Percentiles rank a stretch among this genome's conserved stretches.
Evolutionary conservation across 2,797 vertebrate genomes (phyloP).

Genomic region (Acipenser oxyrinchus): DNA sequence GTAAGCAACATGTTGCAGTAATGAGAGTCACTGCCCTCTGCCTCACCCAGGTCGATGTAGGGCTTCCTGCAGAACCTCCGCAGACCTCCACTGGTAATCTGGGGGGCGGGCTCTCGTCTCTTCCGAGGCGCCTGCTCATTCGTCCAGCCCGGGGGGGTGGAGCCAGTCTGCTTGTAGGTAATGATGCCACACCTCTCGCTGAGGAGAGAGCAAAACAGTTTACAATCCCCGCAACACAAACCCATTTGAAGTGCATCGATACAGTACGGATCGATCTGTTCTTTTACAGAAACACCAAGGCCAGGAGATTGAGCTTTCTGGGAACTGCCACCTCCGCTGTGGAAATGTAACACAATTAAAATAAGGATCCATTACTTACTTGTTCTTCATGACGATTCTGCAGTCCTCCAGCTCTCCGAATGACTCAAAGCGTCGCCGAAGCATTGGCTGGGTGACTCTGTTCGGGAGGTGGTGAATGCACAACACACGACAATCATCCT

Average conservation of each 20-base stretch:
- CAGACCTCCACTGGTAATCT: conserved; percentile 61
- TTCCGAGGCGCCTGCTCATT: conserved; percentile 61
- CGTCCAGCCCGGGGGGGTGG: conserved; percentile 59
- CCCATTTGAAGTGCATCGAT: no score
- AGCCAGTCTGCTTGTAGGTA: conserved; percentile 73
- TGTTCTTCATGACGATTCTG: conserved; percentile 80
- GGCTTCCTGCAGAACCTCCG: conserved; percentile 80
- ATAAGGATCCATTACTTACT: conserved; percentile 42
- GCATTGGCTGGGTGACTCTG: conserved; percentile 82
- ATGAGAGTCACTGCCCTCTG: not conserved
- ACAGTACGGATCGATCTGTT: no score
- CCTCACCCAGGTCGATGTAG: conserved; percentile 83
- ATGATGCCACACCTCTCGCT: conserved; percentile 76
- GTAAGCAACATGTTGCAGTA: not conserved
- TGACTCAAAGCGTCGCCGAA: conserved; percentile 88
- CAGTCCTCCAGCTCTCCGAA: conserved; percentile 89
- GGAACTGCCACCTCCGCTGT: not conserved
- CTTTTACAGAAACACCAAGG: not conserved
- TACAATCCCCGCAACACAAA: no score
- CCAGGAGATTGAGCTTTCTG: no score
- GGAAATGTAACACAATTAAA: not conserved
- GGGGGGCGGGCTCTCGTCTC: conserved; percentile 69
- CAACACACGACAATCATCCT: conserved; percentile 93
- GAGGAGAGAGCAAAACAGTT: conserved; percentile 18
- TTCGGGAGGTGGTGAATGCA: conserved; percentile 87